phyloP scores from a whole-genome alignment of 2,113 vertebrate genomes.

The Rana temporaria region DNA sequence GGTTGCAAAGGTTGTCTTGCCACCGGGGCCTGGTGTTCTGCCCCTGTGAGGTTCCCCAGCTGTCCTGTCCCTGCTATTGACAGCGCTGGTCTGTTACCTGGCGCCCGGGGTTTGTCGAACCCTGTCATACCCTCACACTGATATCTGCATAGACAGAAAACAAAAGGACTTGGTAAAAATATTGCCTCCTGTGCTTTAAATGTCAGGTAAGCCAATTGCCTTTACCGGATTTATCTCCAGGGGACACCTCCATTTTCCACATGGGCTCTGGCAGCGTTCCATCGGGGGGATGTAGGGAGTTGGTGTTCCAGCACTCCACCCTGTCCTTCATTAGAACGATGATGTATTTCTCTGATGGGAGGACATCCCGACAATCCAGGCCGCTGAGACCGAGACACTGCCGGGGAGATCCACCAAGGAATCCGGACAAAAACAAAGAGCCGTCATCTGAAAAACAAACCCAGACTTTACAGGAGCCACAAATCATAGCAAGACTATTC shows the following conservation, averaged over 20 bases:
- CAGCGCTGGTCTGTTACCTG: too few relatives aligned
- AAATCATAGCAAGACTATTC: too few relatives aligned
- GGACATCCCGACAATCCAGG: slow-evolving; percentile 72
- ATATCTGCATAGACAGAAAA: too few relatives aligned
- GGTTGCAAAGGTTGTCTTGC: too few relatives aligned
- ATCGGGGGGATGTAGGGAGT: slow-evolving; percentile 59
- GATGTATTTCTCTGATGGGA: slow-evolving; percentile 75
- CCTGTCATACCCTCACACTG: too few relatives aligned
- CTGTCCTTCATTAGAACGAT: slow-evolving; percentile 70
- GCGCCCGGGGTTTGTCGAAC: too few relatives aligned
- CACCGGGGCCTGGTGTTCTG: too few relatives aligned
- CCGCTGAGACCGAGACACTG: slow-evolving; percentile 19
- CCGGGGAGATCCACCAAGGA: slow-evolving; percentile 26
- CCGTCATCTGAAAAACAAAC: slow-evolving; percentile 55
- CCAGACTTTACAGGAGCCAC: background rate
- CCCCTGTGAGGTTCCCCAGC: too few relatives aligned
- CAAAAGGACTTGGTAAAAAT: too few relatives aligned
- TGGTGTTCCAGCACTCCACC: slow-evolving; percentile 68
- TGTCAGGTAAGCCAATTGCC: background rate
- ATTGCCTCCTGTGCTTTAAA: too few relatives aligned
- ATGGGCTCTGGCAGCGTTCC: slow-evolving; percentile 60
- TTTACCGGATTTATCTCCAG: background rate
- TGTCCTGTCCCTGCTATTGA: too few relatives aligned
- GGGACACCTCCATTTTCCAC: slow-evolving; percentile 66
- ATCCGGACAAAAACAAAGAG: slow-evolving; percentile 67